These are phyloP conservation scores for Collichthys lucidus DNA, from an alignment of 2,113 vertebrate species.

Conservation along the genomic window DNA sequence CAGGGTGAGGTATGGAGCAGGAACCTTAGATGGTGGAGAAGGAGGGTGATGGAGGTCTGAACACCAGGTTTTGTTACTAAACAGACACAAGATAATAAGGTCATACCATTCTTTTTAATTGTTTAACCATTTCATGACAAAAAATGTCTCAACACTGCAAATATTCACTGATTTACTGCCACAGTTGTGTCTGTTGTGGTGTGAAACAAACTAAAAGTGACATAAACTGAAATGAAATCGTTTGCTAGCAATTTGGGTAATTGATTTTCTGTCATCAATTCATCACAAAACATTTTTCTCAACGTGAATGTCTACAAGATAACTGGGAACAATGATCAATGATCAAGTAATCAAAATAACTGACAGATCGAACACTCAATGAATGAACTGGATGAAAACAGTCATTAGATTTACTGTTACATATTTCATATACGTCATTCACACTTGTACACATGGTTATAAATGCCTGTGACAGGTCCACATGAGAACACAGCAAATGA, in stretches of 20 bases:
- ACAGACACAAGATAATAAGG: not conserved
- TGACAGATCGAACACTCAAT: too few species aligned
- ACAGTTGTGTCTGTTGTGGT: not conserved
- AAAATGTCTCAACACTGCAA: not conserved
- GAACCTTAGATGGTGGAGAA: constrained; percentile 25
- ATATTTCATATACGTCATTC: not conserved
- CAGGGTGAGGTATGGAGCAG: constrained; percentile 56
- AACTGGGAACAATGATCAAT: not conserved
- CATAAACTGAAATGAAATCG: not conserved
- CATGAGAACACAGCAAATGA: too few species aligned
- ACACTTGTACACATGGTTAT: too few species aligned
- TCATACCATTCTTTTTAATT: not conserved
- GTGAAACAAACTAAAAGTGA: too few species aligned
- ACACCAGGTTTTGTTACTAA: not conserved
- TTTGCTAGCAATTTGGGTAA: not conserved
- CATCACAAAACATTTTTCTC: not conserved
- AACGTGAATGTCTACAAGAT: not conserved
- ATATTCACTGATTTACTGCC: not conserved
- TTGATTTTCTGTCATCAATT: not conserved
- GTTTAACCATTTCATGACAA: not conserved
- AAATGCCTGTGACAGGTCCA: too few species aligned
- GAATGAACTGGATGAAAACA: not conserved
- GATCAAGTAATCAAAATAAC: not conserved
- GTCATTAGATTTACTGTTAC: not conserved
- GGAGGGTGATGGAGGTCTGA: not conserved